Conservation (phyloP, 2,797 vertebrate genomes). For the Threskiornis aethiopicus region DNA sequence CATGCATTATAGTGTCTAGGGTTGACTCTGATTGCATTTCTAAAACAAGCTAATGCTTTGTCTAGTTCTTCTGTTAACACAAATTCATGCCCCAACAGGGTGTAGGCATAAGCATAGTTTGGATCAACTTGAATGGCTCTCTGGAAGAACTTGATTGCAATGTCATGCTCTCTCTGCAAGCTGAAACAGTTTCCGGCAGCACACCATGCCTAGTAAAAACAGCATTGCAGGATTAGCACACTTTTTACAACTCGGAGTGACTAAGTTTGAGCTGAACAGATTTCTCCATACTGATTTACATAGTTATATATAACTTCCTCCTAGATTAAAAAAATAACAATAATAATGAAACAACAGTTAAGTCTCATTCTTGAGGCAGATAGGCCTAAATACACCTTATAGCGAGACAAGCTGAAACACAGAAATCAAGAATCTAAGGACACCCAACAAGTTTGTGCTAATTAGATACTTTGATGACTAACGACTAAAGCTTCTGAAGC, state of each 20-base stretch:
- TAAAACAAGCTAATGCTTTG: slow-evolving; percentile 93
- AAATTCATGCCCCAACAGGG: slow-evolving; percentile 93
- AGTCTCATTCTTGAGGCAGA: not conserved
- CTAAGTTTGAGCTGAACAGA: not conserved
- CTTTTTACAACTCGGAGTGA: not conserved
- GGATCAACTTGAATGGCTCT: slow-evolving; percentile 97
- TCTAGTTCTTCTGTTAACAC: slow-evolving; percentile 96
- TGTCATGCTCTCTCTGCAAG: slow-evolving; percentile 95
- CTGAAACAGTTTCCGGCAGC: slow-evolving; percentile 98
- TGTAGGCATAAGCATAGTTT: slow-evolving; percentile 95
- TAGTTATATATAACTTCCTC: not conserved
- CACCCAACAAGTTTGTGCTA: not conserved
- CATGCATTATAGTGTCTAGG: slow-evolving; percentile 96
- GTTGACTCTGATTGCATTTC: slow-evolving; percentile 95
- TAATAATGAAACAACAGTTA: not conserved
- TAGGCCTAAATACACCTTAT: not conserved
- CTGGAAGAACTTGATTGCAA: slow-evolving; percentile 99
- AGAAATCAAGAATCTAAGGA: not conserved
- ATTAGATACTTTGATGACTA: not conserved
- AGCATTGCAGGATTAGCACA: not conserved
- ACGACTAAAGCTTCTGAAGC: not conserved
- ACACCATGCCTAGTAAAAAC: slow-evolving; percentile 88
- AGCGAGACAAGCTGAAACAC: not conserved
- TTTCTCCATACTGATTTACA: not conserved
- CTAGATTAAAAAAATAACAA: not conserved